A percentile compares a stretch with the other conserved stretches of the same genome.
These are phyloP conservation scores for Galago senegalensis DNA, from an alignment of 2,797 vertebrate genomes.

Conservation along the genomic window DNA sequence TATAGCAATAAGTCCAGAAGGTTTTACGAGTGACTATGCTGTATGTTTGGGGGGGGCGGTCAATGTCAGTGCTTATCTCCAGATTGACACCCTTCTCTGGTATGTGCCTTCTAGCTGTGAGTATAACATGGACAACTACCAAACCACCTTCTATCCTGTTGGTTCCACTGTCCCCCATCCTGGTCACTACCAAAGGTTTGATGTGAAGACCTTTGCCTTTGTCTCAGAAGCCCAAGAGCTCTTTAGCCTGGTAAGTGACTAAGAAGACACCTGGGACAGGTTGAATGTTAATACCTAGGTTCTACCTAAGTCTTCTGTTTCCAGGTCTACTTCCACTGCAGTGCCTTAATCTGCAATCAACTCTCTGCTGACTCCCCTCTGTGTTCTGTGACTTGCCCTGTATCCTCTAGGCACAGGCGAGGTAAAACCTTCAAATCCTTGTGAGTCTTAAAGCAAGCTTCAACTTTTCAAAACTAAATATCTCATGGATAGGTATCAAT, in stretches of 20 bases:
- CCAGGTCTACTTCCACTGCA: conserved; percentile 91
- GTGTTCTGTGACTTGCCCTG: conserved; percentile 85
- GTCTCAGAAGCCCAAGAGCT: conserved; percentile 69
- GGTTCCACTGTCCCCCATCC: conserved; percentile 74
- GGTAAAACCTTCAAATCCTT: conserved; percentile 54
- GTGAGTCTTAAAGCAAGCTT: not conserved
- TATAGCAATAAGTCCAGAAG: not conserved
- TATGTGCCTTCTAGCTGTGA: conserved; percentile 81
- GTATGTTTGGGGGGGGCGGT: no score
- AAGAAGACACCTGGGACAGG: fast-evolving
- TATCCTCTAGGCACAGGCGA: conserved; percentile 81
- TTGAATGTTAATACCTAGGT: fast-evolving
- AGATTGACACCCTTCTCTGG: not conserved
- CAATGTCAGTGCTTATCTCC: not conserved
- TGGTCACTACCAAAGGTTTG: conserved; percentile 87
- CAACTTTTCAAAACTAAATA: not conserved
- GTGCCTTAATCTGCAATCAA: conserved; percentile 83
- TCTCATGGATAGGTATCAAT: not conserved
- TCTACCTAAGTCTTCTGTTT: fast-evolving
- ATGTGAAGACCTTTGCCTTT: conserved; percentile 89
- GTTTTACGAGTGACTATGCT: not conserved
- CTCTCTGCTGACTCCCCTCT: conserved; percentile 83
- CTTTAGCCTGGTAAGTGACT: conserved; percentile 84
- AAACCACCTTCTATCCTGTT: conserved; percentile 86
- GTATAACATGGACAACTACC: conserved; percentile 86